Base-by-base conservation (phyloP, 2,113 vertebrate species). In the Abramis brama region DNA sequence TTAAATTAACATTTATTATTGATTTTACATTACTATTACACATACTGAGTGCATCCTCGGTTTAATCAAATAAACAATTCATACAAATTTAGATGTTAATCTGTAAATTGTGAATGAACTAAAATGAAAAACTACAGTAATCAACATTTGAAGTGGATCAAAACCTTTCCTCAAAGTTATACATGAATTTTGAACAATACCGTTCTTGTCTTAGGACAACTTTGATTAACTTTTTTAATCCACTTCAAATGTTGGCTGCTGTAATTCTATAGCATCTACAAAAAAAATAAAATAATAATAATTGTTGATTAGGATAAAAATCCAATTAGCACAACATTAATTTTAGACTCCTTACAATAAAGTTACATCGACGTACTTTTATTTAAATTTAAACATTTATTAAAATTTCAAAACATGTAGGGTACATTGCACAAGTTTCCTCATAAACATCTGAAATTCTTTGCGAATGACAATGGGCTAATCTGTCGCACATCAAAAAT, bases 401-500 rank as follows among this genome's bases (percentile, higher is more conserved):
- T 11, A 1, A 59, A 36, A 59, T 6, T 15, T 23, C 36, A 78
- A 55, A 78, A 11, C 17, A 7, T 50, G 23, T n/a, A 75, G 52
- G 19, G 5, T 78, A 33, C 17, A 55, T 6, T 27, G 9, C 36
- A 60, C 17, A 43, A 0, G 1, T 10, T 62, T 80, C 59, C 78
- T 64, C 9, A 21, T 12, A 81, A 64, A 80, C 11, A 30, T 27
- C 5, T 30, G 13, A 21, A 43, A 80, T 64, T 64, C 74, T 45
- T 82, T 60, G 1, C 27, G 70, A 66, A 25, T 17, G 52, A 68
- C 45, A 59, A 57, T 1, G 2, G 39, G 23, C 57, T 76, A 86
- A 88, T 88, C 87, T 76, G 47, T 60, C 21, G 10, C 8, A 17
- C 66, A 88, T 84, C 87, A 81, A 59, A 86, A 77, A 88, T 62